Base-by-base conservation (phyloP, 92 coral and sea anemone genomes). In the Umimayanthus kanabou region DNA sequence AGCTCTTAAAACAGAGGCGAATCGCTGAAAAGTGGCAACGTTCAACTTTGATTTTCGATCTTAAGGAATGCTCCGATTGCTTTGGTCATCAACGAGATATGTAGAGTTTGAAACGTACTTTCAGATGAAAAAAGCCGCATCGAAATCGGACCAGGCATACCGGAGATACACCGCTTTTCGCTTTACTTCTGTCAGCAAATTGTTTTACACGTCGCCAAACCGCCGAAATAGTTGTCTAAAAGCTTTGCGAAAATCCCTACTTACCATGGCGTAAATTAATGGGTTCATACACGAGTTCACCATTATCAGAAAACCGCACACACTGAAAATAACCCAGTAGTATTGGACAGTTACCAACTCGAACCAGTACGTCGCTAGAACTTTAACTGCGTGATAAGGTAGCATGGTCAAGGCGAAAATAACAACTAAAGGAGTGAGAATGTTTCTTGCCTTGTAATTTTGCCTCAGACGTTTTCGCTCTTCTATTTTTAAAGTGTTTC, bases 171-270 rank as follows among this genome's bases (percentile, higher is more conserved):
- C n/a, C n/a, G n/a, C n/a, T 53, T 18, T 28, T 71, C 4, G 78
- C 22, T 76, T 76, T 5, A 7, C 2, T 2, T 76, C n/a, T 76
- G 14, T 13, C 50, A 5, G 30, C 26, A 18, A 29, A 20, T 4
- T 4, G 7, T 26, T 5, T 78, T 49, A 42, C 84, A 30, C 72
- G 6, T 2, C 20, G 67, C 71, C n/a, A 7, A 0, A 13, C 15
- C 10, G 14, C 47, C 67, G 1, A 55, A 83, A 83, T 15, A 83
- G 33, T 29, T 23, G 55, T 13, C 30, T 70, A 29, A 83, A 83
- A 70, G 87, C 87, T 42, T 45, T 83, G 3, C 87, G 87, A 33
- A 67, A 83, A 3, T 83, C 87, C 79, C n/a, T 29, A 37, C 87
- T 70, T 2, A 71, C 78, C 78, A 83, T 45, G 20, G 87, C 87